These are phyloP conservation scores for Harpegnathos saltator DNA, from an alignment of 1,140 invertebrate species.

Conservation along the genomic window DNA sequence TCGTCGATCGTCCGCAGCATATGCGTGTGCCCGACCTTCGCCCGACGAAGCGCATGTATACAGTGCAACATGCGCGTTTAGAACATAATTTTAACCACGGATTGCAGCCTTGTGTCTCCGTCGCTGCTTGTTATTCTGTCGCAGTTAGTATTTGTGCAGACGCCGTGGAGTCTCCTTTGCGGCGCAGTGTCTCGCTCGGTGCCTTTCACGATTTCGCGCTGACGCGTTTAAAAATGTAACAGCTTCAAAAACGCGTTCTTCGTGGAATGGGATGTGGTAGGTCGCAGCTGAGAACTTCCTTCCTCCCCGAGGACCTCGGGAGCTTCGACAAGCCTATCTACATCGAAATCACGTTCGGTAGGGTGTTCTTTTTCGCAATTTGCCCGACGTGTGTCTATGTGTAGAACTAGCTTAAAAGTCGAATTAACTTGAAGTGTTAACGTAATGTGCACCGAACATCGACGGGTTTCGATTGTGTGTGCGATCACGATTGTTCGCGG, in stretches of 20 bases:
- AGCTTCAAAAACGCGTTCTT: constrained; percentile 27
- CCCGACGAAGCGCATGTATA: constrained; percentile 46
- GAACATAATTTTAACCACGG: constrained; percentile 82
- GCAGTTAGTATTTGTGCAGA: constrained; percentile 63
- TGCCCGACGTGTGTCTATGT: not conserved
- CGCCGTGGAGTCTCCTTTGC: constrained; percentile 46
- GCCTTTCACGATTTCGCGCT: not conserved
- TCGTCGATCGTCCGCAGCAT: not conserved
- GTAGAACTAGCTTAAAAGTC: not conserved
- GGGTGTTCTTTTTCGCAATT: not conserved
- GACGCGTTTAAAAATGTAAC: constrained; percentile 63
- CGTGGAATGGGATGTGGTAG: constrained; percentile 82
- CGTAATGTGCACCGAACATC: not conserved
- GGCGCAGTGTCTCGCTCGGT: not conserved
- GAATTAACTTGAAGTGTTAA: not conserved
- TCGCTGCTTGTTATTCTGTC: constrained; percentile 62
- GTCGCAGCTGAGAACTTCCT: constrained; percentile 67
- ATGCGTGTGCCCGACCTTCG: constrained; percentile 51
- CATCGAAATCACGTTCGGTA: constrained; percentile 80
- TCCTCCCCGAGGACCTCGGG: constrained; percentile 45
- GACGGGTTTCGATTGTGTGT: not conserved
- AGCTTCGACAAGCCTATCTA: constrained; percentile 63
- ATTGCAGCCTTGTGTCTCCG: constrained; percentile 78
- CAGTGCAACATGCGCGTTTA: constrained; percentile 36
- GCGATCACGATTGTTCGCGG: not conserved